A percentile compares a stretch with the other conserved stretches of the same genome.
phyloP scores from a whole-genome alignment of 2,113 vertebrate genomes.

The Taurulus bubalis region DNA sequence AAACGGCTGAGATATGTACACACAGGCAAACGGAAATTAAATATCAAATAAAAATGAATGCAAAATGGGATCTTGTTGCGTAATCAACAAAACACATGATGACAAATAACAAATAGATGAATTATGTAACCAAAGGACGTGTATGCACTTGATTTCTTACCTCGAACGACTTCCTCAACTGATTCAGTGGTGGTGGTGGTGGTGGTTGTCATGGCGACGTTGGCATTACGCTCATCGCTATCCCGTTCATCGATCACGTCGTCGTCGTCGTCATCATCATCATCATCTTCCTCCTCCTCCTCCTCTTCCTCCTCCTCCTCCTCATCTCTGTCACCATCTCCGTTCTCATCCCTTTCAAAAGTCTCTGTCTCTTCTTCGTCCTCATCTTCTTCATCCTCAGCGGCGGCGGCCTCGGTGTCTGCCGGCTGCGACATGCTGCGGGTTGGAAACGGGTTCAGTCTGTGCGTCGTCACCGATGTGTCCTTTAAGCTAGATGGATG shows the following conservation, averaged over 20 bases:
- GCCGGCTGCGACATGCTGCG: slow-evolving; percentile 66
- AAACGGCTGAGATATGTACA: slow-evolving; percentile 88
- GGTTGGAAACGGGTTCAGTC: slow-evolving; percentile 1
- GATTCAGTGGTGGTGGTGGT: slow-evolving; percentile 97
- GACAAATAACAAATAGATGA: neutral
- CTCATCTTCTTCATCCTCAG: slow-evolving; percentile 75
- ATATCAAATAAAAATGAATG: slow-evolving; percentile 18
- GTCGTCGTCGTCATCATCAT: slow-evolving; percentile 78
- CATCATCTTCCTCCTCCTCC: slow-evolving; percentile 84
- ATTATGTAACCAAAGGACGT: neutral
- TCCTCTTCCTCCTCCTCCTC: slow-evolving; percentile 84
- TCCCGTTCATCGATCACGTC: slow-evolving; percentile 87
- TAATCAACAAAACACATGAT: slow-evolving; percentile 1
- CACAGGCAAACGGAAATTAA: slow-evolving; percentile 56
- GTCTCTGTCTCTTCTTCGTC: slow-evolving; percentile 83
- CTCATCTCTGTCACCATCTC: slow-evolving; percentile 85
- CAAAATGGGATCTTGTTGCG: neutral
- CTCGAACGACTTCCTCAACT: slow-evolving; percentile 97
- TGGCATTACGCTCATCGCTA: slow-evolving; percentile 89
- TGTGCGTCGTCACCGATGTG: neutral
- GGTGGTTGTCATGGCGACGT: slow-evolving; percentile 93
- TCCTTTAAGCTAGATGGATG: neutral
- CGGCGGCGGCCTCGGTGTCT: slow-evolving; percentile 69
- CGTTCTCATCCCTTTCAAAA: slow-evolving; percentile 84
- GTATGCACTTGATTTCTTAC: slow-evolving; percentile 74